Percentiles rank a stretch among this genome's conserved stretches.
These are phyloP conservation scores for Desmodus rotundus DNA, from an alignment of 2,113 vertebrate species.

Conservation along the genomic window DNA sequence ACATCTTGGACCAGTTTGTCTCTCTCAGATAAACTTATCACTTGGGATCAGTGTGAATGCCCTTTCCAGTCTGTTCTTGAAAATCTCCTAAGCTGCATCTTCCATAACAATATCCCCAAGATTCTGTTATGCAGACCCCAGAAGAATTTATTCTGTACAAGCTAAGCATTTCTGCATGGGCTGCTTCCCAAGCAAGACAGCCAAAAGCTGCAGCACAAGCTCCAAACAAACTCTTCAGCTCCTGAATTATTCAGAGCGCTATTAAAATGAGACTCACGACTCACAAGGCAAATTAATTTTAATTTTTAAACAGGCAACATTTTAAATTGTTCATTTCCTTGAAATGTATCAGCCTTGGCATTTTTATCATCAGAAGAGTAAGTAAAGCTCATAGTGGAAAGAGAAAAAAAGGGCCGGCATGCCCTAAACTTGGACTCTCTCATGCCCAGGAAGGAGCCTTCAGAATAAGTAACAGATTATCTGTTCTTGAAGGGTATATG, in stretches of 20 bases:
- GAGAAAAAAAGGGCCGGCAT: neutral
- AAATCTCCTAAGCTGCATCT: neutral
- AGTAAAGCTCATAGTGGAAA: conserved; percentile 66
- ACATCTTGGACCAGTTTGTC: neutral
- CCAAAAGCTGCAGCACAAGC: conserved; percentile 46
- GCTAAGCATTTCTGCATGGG: conserved; percentile 53
- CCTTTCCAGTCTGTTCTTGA: neutral
- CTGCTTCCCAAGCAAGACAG: conserved; percentile 64
- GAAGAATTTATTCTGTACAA: conserved; percentile 44
- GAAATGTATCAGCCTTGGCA: conserved; percentile 60
- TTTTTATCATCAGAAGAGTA: conserved; percentile 71
- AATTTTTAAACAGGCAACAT: conserved; percentile 81
- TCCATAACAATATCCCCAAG: neutral
- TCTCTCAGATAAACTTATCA: neutral
- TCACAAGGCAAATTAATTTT: conserved; percentile 77
- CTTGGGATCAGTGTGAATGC: neutral
- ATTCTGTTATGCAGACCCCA: neutral
- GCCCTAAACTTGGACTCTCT: neutral
- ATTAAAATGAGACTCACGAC: conserved; percentile 79
- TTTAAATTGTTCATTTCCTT: conserved; percentile 77
- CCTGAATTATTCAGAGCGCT: conserved; percentile 80
- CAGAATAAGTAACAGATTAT: neutral
- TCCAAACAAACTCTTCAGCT: conserved; percentile 69
- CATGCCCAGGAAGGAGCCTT: neutral
- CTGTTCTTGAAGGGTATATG: neutral